Base-by-base conservation (phyloP, 2,113 vertebrate species). In the Tupaia chinensis region DNA sequence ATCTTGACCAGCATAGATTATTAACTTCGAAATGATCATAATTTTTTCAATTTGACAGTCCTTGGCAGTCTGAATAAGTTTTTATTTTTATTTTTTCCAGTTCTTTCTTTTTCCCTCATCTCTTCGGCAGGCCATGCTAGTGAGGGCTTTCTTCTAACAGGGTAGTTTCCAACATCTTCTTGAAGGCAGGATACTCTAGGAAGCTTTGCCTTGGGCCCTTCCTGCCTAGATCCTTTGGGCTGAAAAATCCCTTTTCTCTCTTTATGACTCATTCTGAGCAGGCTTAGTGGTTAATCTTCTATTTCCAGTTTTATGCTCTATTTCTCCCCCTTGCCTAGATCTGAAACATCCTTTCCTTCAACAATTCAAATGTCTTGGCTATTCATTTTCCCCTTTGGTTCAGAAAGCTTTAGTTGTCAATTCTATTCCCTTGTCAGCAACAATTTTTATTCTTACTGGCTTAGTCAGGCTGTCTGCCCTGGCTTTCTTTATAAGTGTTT, bases 401-500 rank as follows among this genome's bases (percentile, higher is more conserved):
- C 89, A 69, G 95, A 96, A 97, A 97, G 96, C 95, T 98, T 98
- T 93, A 95, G 95, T 94, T 98, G 98, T 98, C 97, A 93, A 97
- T 98, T 97, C 98, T 97, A 4, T 97, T 97, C 93, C 91, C 95
- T 79, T 95, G 96, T 98, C 98, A 98, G 97, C 96, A 96, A 97
- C 97, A 94, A 95, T 98, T 97, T 98, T 96, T 97, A 92, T 97
- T 61, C 29, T 98, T 94, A 83, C 97, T 97, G 97, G 94, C 96
- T 98, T 1, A 3, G 97, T 88, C 97, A 97, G 98, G 91, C 97
- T 97, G 97, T 98, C 98, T 97, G 93, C 87, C 91, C 83, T 95
- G 87, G 76, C 97, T 98, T 98, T 98, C 98, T 98, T 97, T 97
- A 76, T 97, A 96, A 97, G 97, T 98, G 97, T 98, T 98, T 98